Evolutionary conservation across 2,797 vertebrate genomes (phyloP), one percentile per base, ranked within the genome.

Genomic region (Sorex maritimensis): DNA sequence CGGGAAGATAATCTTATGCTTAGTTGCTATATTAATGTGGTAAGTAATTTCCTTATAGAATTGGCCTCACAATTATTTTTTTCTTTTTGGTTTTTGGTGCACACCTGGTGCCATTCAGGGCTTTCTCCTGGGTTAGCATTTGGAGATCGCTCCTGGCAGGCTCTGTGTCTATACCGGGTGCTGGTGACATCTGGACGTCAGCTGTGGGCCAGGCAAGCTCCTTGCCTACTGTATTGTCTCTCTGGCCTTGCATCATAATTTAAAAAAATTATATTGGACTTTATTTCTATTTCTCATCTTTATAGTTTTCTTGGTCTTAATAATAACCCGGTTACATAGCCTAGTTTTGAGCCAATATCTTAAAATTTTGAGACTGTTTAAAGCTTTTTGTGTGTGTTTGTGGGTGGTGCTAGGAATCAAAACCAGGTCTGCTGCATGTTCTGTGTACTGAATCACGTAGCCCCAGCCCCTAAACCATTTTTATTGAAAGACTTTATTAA

Each of bases 241-340:
- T 58, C 55, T 58, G 55, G 55, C 55, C 55, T 15, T 19, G 15
- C 55, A 17, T 58, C 55, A 58, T 58, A 15, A 58, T 58, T 58
- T 58, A 15, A 15, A 3, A 83, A 86, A 88, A 52, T 15, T 28
- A 74, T n/a, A 77, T 77, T 26, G n/a, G 73, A 65, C 11, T 87
- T 81, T 92, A 67, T 89, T 89, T 88, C 44, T 81, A 49, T 67
- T 92, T 63, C 63, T 26, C 52, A 49, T 93, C 15, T 86, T 80
- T 44, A 58, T 24, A 63, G 6, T 92, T 93, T 90, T 84, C 11
- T 91, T 90, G 88, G 9, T 72, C 13, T 74, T 61, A 49, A 72
- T 85, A 86, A 68, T 75, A 74, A 72, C 15, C 19, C 28, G 61
- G 44, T 81, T 77, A 77, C 86, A 3, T 92, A 24, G 8, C 63